Evolutionary conservation across 2,113 vertebrate species (phyloP), one percentile per base, ranked within the genome.

Genomic region (Calyptomena viridis): DNA sequence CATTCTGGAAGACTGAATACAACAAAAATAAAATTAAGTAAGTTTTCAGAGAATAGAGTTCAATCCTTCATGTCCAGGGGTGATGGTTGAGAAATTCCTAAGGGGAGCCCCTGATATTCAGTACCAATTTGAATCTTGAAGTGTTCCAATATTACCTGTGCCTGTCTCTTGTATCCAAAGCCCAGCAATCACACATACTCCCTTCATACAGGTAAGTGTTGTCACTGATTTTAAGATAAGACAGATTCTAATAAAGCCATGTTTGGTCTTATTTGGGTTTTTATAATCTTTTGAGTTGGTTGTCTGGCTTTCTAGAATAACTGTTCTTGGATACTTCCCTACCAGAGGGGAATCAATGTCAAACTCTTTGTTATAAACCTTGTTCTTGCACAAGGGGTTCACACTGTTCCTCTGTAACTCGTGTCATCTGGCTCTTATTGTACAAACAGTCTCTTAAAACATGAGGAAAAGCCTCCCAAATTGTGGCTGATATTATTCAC

Each of bases 391-490:
- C 21, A 35, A 72, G 31, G 28, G 10, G 3, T 67, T 40, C n/a
- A 16, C 3, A 31, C 33, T 14, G 12, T 8, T 62, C 25, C 59
- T 63, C 60, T 44, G 33, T 1, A 46, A 72, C 39, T 59, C 60
- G 20, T 0, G 2, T 11, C 21, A 35, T 15, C 12, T 4, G 25
- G 19, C 37, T 12, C 2, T 4, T 19, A 9, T 5, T 79, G 6
- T 18, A 49, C 30, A 31, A 75, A 27, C 39, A 52, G 35, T 11
- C 53, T 44, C 37, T 31, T 8, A 47, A 80, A 72, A 31, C 59
- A 40, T 0, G 5, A 93, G 49, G 44, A 56, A 64, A 82, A 89
- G 5, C 33, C 39, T 69, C 40, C 7, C 50, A n/a, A 16, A 11
- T 0, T 2, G 50, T 27, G n/a, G 40, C 81, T 92, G 27, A n/a